Conservation (phyloP, 2,888 invertebrate species). For the Microctonus hyperodae region DNA sequence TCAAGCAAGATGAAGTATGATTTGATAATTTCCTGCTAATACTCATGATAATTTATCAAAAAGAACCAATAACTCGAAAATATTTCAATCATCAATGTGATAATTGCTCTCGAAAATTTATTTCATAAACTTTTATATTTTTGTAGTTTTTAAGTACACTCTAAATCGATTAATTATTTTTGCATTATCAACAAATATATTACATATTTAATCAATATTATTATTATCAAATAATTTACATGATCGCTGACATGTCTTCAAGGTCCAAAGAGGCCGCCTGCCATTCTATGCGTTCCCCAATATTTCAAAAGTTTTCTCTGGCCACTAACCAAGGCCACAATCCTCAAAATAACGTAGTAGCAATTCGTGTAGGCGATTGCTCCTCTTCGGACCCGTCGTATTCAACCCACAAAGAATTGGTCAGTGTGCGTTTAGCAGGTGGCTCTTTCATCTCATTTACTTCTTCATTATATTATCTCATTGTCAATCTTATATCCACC, state of each 20-base stretch:
- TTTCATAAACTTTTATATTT: too few relatives aligned
- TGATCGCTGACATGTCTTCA: slow-evolving; percentile 20
- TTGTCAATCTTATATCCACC: background rate
- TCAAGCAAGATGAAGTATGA: too few relatives aligned
- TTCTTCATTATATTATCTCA: background rate
- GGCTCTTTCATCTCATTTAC: slow-evolving; percentile 1
- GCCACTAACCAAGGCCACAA: slow-evolving; percentile 57
- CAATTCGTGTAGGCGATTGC: slow-evolving; percentile 53
- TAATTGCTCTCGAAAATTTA: background rate
- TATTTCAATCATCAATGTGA: background rate
- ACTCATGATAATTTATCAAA: too few relatives aligned
- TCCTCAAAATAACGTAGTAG: slow-evolving; percentile 57
- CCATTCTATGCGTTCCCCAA: slow-evolving; percentile 43
- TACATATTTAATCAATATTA: background rate
- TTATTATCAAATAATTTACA: slow-evolving; percentile 3
- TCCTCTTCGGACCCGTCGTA: background rate
- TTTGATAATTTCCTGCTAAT: too few relatives aligned
- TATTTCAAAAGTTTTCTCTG: slow-evolving; percentile 60
- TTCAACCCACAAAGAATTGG: background rate
- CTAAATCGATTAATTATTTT: background rate
- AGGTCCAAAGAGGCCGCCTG: slow-evolving; percentile 35
- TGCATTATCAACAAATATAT: background rate
- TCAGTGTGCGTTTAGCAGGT: slow-evolving; percentile 11
- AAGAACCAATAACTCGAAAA: too few relatives aligned
- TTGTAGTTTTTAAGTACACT: background rate